Percentiles rank a stretch among this genome's conserved stretches.
phyloP scores from a whole-genome alignment of 2,797 vertebrate species.

The Harpagifer antarcticus region DNA sequence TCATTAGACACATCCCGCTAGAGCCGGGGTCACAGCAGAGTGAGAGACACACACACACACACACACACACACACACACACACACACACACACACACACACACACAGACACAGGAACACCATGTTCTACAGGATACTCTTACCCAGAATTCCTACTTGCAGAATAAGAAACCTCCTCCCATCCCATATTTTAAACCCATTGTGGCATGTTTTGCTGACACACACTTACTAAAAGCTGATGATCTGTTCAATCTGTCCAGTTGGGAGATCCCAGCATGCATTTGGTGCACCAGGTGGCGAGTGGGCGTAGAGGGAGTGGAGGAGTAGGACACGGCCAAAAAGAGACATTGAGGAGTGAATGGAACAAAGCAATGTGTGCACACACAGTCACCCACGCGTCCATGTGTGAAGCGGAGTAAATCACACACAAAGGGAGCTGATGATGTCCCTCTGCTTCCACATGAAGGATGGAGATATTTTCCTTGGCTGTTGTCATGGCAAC shows the following conservation, averaged over 20 bases:
- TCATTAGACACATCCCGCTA: constrained; percentile 75
- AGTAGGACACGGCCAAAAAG: neutral
- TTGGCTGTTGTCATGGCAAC: constrained; percentile 64
- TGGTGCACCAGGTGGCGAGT: constrained; percentile 68
- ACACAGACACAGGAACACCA: constrained; percentile 23
- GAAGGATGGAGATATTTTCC: constrained; percentile 27
- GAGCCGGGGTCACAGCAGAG: constrained; percentile 67
- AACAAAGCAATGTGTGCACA: constrained; percentile 18
- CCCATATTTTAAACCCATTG: constrained; percentile 26
- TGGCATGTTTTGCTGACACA: constrained; percentile 22
- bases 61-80: constrained; percentile 11
- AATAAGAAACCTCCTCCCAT: neutral
- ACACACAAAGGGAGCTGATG: constrained; percentile 41
- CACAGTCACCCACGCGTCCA: neutral
- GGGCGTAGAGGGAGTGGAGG: constrained; percentile 32
- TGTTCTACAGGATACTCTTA: neutral
- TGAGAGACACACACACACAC: constrained; percentile 38
- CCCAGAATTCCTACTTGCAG: neutral
- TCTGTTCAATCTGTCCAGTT: constrained; percentile 50
- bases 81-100: constrained; percentile 17
- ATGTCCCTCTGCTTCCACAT: constrained; percentile 14
- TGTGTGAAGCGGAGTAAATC: constrained; percentile 8
- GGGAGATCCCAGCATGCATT: constrained; percentile 55
- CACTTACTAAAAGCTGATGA: constrained; percentile 29
- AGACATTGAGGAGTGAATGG: constrained; percentile 11